Percentiles rank a stretch among this genome's conserved stretches.
phyloP scores from a whole-genome alignment of 2,888 invertebrate genomes.

The Athrips mouffetella region DNA sequence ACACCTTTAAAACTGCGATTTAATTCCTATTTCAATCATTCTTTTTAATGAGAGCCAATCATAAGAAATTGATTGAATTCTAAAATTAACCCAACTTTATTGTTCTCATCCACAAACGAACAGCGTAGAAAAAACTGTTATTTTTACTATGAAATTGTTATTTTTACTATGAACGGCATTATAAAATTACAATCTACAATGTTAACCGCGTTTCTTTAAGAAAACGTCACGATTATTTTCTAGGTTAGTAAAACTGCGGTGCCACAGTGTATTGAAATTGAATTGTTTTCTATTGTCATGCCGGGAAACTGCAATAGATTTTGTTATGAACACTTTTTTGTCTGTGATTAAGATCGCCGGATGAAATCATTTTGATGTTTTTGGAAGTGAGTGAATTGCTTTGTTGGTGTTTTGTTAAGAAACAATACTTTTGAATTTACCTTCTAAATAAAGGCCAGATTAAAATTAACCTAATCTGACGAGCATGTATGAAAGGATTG shows the following conservation, averaged over 20 bases:
- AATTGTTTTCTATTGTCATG: constrained; percentile 8
- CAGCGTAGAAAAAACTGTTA: neutral
- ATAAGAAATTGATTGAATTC: neutral
- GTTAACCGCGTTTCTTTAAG: constrained; percentile 7
- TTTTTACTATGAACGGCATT: constrained; percentile 5
- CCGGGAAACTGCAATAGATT: neutral
- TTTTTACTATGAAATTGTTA: constrained; percentile 5
- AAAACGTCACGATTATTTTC: constrained; percentile 7
- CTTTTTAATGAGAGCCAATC: neutral
- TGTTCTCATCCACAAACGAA: constrained; percentile 3
- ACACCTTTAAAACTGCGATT: neutral
- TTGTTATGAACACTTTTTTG: neutral
- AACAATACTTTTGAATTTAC: neutral
- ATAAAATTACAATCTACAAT: constrained; percentile 4
- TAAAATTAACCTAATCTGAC: too few species aligned
- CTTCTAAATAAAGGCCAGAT: neutral
- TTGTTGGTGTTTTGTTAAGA: neutral
- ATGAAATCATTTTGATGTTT: neutral
- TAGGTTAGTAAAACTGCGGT: constrained; percentile 10
- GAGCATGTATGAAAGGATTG: too few species aligned
- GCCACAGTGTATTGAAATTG: constrained; percentile 4
- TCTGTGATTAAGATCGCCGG: neutral
- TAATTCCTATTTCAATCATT: neutral
- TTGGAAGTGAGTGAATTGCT: neutral
- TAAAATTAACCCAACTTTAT: neutral